Percentiles rank a stretch among this genome's conserved stretches.
phyloP scores from a whole-genome alignment of 2,888 invertebrate species.

The Creontiades dilutus region DNA sequence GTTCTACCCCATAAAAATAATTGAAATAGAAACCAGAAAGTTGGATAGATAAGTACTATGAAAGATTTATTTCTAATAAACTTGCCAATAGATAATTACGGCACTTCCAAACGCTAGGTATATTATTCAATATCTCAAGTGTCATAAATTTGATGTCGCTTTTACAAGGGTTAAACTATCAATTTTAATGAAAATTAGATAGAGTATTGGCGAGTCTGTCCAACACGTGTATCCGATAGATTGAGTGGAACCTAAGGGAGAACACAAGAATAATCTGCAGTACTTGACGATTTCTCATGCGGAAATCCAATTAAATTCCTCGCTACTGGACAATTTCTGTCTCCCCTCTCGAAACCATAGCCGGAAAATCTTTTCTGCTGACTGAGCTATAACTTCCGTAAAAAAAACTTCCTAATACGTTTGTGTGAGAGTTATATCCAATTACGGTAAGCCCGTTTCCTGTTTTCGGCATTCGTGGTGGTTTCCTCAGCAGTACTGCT shows the following conservation, averaged over 20 bases:
- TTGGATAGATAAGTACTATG: too few species aligned
- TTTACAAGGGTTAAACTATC: too few species aligned
- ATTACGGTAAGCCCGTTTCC: slow-evolving; percentile 52
- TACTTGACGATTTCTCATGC: slow-evolving; percentile 68
- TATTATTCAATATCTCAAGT: too few species aligned
- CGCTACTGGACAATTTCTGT: background rate
- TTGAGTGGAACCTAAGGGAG: background rate
- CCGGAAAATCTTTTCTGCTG: slow-evolving; percentile 60
- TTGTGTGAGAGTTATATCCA: slow-evolving; percentile 65
- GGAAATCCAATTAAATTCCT: slow-evolving; percentile 69
- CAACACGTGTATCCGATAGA: background rate
- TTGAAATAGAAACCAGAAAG: too few species aligned
- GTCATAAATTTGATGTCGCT: too few species aligned
- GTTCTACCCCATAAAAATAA: too few species aligned
- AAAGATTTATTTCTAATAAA: too few species aligned
- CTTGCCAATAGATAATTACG: too few species aligned
- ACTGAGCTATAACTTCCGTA: slow-evolving; percentile 49
- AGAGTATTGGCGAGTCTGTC: too few species aligned
- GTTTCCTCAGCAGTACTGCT: slow-evolving; percentile 1
- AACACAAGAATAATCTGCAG: slow-evolving; percentile 57
- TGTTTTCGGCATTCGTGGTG: slow-evolving; percentile 56
- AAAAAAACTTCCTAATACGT: slow-evolving; percentile 67
- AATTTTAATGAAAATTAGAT: too few species aligned
- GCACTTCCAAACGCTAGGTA: too few species aligned
- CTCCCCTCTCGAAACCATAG: slow-evolving; percentile 24